Base-by-base conservation (phyloP, 2,797 vertebrate genomes). In the Gymnopithys bicolor region DNA sequence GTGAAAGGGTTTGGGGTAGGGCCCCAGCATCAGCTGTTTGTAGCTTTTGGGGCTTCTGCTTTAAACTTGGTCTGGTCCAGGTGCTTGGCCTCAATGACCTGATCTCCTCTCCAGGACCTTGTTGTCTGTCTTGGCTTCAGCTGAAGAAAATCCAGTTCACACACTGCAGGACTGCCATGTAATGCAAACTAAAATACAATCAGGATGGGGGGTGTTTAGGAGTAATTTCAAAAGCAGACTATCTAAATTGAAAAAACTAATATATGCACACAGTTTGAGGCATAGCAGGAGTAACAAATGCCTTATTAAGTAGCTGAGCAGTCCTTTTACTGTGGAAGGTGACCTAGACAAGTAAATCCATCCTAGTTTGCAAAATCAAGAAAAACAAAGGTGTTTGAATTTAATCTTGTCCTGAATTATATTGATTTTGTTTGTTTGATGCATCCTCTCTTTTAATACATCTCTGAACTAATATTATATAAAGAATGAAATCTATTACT, bases 101-200 rank as follows among this genome's bases (percentile, higher is more conserved):
- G 23, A 52, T 9, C 16, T 63, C 13, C 22, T 79, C 25, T 67
- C 9, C 28, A 56, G 55, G 48, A 69, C 9, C 9, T 27, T 51
- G n/a, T 53, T 19, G 33, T 87, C 22, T 62, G 5, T 37, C 15
- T 64, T 56, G 37, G 23, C 28, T 79, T 84, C 35, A 9, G 19
- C 55, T 74, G 33, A 33, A 77, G 30, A 28, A 18, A 67, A 28
- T 74, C 25, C 25, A 43, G 13, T 35, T 83, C 48, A 41, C 10
- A 19, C 0, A 0, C 48, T 56, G 33, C 28, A 71, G 51, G 32
- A 37, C n/a, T 48, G 24, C 46, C 64, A 25, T 0, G 0, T 2
- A 8, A 19, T 56, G 13, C 49, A 43, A 53, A 33, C 35, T 49
- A 8, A 63, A 71, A 17, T 49, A 10, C 16, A 28, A 3, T 9